Base-by-base conservation (phyloP, 2,113 vertebrate species). In the Polypterus bichir region DNA sequence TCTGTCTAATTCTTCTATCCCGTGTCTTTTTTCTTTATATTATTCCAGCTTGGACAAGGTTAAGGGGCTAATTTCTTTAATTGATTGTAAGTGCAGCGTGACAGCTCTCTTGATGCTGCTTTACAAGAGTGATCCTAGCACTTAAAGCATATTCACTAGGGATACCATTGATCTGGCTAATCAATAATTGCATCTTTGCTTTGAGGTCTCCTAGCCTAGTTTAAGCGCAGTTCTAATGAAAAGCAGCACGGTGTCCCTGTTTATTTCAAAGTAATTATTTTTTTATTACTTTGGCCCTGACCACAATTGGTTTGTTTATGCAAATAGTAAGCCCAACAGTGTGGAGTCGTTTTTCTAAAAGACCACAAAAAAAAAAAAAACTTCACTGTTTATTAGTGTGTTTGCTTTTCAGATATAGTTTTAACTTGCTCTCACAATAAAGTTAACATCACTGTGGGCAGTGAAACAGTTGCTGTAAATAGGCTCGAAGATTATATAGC, bases 11-110 rank as follows among this genome's bases (percentile, higher is more conserved):
- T 27, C 27, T 27, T 27, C 27, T 27, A 27, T 27, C 27, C 1
- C 2, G 27, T 27, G 27, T 27, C 27, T 27, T 27, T 27, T 27
- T 27, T 27, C 27, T 2, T 27, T 27, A 27, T 27, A 46, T 63
- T 54, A 55, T 5, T 65, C 64, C 62, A 67, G 51, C 53, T 45
- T 67, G 44, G 62, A 69, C 59, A 48, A 70, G 71, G 59, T 75
- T 75, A 79, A 76, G 70, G 77, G 77, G 77, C 82, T 81, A 74
- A 76, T 82, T 89, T 85, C 72, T 71, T 65, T 86, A 85, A 86
- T 77, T 84, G 82, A 81, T 85, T 82, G 71, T 83, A 87, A 81
- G 79, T 78, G 65, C 74, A 72, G 77, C 73, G 71, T 79, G 84
- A 84, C 79, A 79, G 76, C 72, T 84, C 77, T 80, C 72, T 69